Conservation (phyloP, 1,140 invertebrate genomes). For the Heliconius melpomene region DNA sequence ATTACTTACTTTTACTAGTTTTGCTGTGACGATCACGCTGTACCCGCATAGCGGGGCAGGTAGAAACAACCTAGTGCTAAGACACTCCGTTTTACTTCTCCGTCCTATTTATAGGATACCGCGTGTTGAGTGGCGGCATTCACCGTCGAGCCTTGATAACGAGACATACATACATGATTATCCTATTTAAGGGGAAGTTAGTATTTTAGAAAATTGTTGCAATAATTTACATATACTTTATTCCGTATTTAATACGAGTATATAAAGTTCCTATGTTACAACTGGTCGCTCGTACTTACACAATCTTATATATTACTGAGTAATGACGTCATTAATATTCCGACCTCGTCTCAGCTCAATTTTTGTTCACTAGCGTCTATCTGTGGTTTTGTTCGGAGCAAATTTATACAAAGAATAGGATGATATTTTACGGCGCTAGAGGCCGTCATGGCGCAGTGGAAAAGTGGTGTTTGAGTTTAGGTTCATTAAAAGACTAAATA, state of each 20-base stretch:
- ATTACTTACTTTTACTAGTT: too few species aligned
- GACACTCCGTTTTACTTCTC: too few species aligned
- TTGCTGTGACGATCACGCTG: too few species aligned
- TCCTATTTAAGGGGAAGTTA: too few species aligned
- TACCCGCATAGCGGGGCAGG: too few species aligned
- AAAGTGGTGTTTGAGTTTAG: background rate
- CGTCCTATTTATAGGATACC: too few species aligned
- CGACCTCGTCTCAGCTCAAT: background rate
- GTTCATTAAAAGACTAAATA: too few species aligned
- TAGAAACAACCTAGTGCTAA: too few species aligned
- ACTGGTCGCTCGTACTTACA: background rate
- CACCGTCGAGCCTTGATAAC: too few species aligned
- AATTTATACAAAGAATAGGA: slow-evolving; percentile 6
- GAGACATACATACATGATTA: too few species aligned
- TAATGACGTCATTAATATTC: slow-evolving; percentile 15
- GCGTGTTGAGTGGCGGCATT: too few species aligned
- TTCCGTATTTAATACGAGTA: background rate
- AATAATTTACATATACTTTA: background rate
- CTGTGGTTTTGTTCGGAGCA: background rate
- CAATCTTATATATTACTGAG: background rate
- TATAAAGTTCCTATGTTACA: background rate
- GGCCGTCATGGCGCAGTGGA: background rate
- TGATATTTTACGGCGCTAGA: background rate
- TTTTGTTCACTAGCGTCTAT: slow-evolving; percentile 8
- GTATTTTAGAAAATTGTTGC: too few species aligned